A percentile compares a stretch with the other conserved stretches of the same genome.
phyloP scores from a whole-genome alignment of 2,113 vertebrate genomes.

The Peromyscus californicus region DNA sequence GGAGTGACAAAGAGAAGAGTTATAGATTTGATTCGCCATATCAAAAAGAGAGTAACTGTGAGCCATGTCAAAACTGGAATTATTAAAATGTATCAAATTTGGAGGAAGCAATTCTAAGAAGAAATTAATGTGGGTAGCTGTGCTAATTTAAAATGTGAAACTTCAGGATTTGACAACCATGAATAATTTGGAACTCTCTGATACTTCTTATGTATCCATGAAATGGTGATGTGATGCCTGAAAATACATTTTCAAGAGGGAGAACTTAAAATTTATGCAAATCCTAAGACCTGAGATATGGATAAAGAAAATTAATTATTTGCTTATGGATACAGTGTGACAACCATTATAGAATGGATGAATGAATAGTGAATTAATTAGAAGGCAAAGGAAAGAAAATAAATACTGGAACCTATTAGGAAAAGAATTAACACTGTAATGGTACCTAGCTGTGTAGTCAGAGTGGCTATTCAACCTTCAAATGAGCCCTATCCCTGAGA shows the following conservation, averaged over 20 bases:
- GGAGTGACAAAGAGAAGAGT: background rate
- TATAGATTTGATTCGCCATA: background rate
- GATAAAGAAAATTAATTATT: slow-evolving; percentile 52
- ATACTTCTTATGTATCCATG: slow-evolving; percentile 15
- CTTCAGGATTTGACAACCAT: slow-evolving; percentile 46
- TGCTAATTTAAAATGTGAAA: slow-evolving; percentile 54
- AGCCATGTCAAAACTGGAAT: slow-evolving; percentile 43
- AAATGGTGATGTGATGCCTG: background rate
- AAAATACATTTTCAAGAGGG: slow-evolving; percentile 48
- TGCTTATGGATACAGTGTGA: slow-evolving; percentile 57
- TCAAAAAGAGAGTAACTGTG: slow-evolving; percentile 40
- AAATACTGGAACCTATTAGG: background rate
- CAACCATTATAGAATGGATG: background rate
- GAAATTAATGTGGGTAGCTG: slow-evolving; percentile 37
- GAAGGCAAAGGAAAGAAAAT: slow-evolving; percentile 34
- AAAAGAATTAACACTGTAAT: background rate
- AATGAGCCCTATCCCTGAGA: background rate
- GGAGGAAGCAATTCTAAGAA: slow-evolving; percentile 45
- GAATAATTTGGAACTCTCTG: slow-evolving; percentile 44
- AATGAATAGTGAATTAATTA: slow-evolving; percentile 46
- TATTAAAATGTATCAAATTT: slow-evolving; percentile 54
- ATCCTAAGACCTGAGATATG: slow-evolving; percentile 25
- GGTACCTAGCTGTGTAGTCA: background rate
- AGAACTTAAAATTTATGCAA: slow-evolving; percentile 59
- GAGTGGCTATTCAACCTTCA: background rate